Evolutionary conservation across 2,888 invertebrate genomes (phyloP).

Genomic region (Megaustenia siamemsis): DNA sequence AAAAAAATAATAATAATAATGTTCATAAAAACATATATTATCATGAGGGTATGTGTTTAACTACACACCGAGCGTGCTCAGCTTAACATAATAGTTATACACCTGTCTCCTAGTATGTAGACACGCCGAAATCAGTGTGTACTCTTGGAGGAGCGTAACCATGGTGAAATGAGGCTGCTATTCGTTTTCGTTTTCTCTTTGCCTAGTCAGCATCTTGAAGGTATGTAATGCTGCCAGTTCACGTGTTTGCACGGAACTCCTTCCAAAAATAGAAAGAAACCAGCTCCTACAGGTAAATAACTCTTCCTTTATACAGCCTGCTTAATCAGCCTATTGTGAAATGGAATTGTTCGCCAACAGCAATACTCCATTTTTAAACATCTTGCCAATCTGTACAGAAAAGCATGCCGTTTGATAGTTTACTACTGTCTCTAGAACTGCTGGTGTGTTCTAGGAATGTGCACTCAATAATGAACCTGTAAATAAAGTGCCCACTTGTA

Average conservation of each 20-base stretch:
- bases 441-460: too few species aligned
- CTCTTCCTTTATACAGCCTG: background rate
- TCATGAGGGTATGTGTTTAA: too few species aligned
- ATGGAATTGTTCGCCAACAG: background rate
- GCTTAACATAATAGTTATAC: too few species aligned
- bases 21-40: too few species aligned
- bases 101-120: background rate
- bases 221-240: background rate
- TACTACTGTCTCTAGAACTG: too few species aligned
- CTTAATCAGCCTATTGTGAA: conserved; percentile 1
- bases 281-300: conserved; percentile 18
- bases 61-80: background rate
- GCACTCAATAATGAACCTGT: too few species aligned
- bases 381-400: too few species aligned
- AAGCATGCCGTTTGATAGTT: too few species aligned
- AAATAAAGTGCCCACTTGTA: too few species aligned
- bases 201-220: conserved; percentile 32
- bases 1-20: too few species aligned
- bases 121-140: background rate
- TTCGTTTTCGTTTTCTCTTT: background rate
- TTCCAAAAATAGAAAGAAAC: conserved; percentile 1
- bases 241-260: background rate
- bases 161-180: background rate
- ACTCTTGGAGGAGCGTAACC: conserved; percentile 11
- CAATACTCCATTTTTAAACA: too few species aligned